These are phyloP conservation scores for Sebastes flavidus DNA, from an alignment of 2,797 vertebrate genomes.

Conservation along the genomic window DNA sequence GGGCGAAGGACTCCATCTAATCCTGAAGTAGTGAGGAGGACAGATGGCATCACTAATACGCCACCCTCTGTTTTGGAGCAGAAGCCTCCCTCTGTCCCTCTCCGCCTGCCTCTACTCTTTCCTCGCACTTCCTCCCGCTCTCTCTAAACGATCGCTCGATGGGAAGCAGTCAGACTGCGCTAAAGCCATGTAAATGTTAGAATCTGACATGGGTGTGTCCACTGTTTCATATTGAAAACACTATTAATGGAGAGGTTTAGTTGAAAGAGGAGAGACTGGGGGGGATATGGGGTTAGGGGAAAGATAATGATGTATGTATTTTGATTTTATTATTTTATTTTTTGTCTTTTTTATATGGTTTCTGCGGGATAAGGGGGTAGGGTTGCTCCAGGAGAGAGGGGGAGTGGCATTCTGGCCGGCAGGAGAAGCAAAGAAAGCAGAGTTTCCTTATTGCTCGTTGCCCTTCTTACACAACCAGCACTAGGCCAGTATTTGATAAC, in stretches of 20 bases:
- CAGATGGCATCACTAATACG: constrained; percentile 72
- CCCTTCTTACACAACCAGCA: constrained; percentile 70
- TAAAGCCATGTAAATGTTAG: constrained; percentile 87
- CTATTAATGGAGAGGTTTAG: constrained; percentile 66
- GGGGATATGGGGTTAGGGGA: constrained; percentile 25
- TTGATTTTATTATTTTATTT: constrained; percentile 51
- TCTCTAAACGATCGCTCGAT: constrained; percentile 56
- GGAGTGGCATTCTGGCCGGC: constrained; percentile 23
- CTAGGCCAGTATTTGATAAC: constrained; percentile 79
- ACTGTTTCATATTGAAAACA: constrained; percentile 91
- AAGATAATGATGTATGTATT: constrained; percentile 52
- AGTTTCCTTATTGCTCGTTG: constrained; percentile 65
- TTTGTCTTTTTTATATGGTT: constrained; percentile 59
- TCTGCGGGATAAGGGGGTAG: constrained; percentile 37
- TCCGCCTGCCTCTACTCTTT: constrained; percentile 62
- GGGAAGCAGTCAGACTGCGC: constrained; percentile 72
- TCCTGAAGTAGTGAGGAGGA: constrained; percentile 75
- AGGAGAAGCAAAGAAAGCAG: constrained; percentile 45
- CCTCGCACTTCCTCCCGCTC: constrained; percentile 60
- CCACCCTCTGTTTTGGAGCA: constrained; percentile 74
- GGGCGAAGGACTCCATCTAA: constrained; percentile 87
- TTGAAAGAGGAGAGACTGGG: constrained; percentile 54
- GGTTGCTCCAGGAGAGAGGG: constrained; percentile 49
- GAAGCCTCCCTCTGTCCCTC: constrained; percentile 72
- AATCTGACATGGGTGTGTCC: constrained; percentile 88